Base-by-base conservation (phyloP, 2,113 vertebrate genomes). In the Sceloporus tristichus region DNA sequence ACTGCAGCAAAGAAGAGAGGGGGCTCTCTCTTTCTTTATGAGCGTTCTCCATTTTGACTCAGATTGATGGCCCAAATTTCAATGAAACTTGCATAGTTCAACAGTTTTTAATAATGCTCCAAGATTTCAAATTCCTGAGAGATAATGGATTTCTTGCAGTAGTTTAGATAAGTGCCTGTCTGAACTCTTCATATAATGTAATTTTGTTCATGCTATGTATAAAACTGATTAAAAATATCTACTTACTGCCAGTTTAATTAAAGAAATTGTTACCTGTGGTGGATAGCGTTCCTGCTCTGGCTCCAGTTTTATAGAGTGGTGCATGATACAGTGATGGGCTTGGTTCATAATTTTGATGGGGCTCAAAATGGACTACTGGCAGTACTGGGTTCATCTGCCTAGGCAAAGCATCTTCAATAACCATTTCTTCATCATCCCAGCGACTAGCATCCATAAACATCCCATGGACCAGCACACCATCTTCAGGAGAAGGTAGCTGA, bases 381-480 rank as follows among this genome's bases (percentile, higher is more conserved):
- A 98, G 88, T 95, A 94, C 62, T 9, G 96, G 70, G 83, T 97
- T 97, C 95, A 97, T 98, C 91, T 97, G 95, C n/a, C 92, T 91
- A 0, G 97, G 96, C 56, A 97, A 85, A 0, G 96, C 97, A 0
- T 97, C 96, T 85, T 96, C 97, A 11, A 97, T 96, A 75, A 97
- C 95, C 97, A 96, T 98, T 53, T 92, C 75, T 2, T 90, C 59
- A 82, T 97, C 92, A 0, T 98, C 95, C 97, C 97, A 98, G 83
- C 97, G 96, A 84, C 96, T 95, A 77, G 96, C 94, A 73, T 97
- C 97, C 96, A 98, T 98, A 94, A 97, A 96, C 94, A 98, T 97
- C 0, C 96, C 97, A 2, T 98, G 97, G 40, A 98, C 96, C 0
- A 98, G 87, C 0, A 98, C 96, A 0, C 97, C 97, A 11, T 98